Evolutionary conservation across 2,888 invertebrate genomes (phyloP), one percentile per base, ranked within the genome.

Genomic region (Drepanosiphum platanoidis): DNA sequence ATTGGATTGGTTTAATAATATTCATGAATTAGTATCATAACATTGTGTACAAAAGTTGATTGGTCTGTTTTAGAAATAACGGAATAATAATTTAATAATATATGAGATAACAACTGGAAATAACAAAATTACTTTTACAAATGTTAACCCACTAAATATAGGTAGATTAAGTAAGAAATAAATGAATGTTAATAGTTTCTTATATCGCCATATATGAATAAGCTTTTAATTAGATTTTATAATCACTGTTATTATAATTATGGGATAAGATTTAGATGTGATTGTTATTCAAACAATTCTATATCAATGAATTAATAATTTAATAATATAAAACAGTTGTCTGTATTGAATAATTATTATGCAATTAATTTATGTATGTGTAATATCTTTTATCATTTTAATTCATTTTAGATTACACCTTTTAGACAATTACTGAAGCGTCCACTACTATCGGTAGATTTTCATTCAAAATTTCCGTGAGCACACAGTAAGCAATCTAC

Each of bases 391-490:
- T 22, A 46, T 80, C 39, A 34, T 39, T 30, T 64, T 27, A 70
- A 80, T 66, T 78, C 42, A 79, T 79, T 79, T 68, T 78, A 66
- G 42, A 66, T 79, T 66, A n/a, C 42, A 30, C 34, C 70, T 64
- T 80, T 52, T 80, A 80, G 80, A 80, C 70, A 18, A 58, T 80
- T 58, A 30, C 70, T 70, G 36, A 80, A 70, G 52, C 70, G 52
- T 70, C n/a, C 34, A 34, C 22, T 32, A 79, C 32, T 58, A 36
- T 58, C 70, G 58, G 58, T 80, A 80, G 15, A 36, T 36, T 30
- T 70, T 58, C 80, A 80, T 80, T 80, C 70, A 58, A 70, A 78
- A 80, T 58, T 80, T 70, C 27, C 52, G 70, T 80, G 7, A 22
- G 32, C 27, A 71, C n/a, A 42, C 32, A 79, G 79, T 79, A 79